A percentile compares a stretch with the other conserved stretches of the same genome.
These are phyloP conservation scores for Clupea harengus DNA, from an alignment of 2,113 vertebrate genomes.

Conservation along the genomic window DNA sequence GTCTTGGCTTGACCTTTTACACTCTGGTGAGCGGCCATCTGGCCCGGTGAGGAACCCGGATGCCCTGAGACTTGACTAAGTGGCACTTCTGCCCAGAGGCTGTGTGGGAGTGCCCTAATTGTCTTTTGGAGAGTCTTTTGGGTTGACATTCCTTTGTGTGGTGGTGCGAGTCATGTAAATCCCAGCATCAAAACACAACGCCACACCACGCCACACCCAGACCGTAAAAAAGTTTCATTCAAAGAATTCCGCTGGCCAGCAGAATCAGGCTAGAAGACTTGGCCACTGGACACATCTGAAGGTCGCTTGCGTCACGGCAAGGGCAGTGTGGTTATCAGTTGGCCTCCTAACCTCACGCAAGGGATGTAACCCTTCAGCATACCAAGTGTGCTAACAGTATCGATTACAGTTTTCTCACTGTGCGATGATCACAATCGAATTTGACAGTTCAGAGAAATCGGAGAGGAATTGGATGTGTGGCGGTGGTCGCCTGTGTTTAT, in stretches of 20 bases:
- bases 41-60: background rate
- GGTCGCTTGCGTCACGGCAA: background rate
- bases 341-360: background rate
- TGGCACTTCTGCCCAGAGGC: background rate
- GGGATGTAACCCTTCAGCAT: background rate
- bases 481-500: background rate
- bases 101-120: slow-evolving; percentile 1
- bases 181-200: background rate
- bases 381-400: background rate
- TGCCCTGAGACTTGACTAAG: background rate
- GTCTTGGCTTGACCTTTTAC: slow-evolving; percentile 10
- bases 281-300: background rate
- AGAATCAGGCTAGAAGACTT: background rate
- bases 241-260: background rate
- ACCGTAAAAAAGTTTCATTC: background rate
- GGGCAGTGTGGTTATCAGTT: background rate
- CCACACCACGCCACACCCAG: background rate
- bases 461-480: background rate
- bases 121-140: background rate
- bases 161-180: slow-evolving; percentile 2
- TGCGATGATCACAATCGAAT: background rate
- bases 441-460: background rate
- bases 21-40: slow-evolving; percentile 7
- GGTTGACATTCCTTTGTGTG: background rate
- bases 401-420: background rate